Evolutionary conservation across 2,888 invertebrate species (phyloP), one percentile per base, ranked within the genome.

Genomic region (Oscheius sp.): DNA sequence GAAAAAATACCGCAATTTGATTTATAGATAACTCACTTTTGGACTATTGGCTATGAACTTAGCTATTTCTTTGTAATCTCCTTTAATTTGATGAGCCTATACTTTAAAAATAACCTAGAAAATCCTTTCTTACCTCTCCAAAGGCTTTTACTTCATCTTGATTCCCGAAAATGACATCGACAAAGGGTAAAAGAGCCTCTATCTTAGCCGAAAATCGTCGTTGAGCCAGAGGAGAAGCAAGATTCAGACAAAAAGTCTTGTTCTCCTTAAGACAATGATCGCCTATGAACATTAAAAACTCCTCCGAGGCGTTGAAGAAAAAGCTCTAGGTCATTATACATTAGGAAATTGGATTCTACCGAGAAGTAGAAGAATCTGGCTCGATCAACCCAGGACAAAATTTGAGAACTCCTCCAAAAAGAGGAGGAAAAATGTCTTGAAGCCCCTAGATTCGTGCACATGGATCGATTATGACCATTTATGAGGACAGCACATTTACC

Each of bases 401-500:
- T 36, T 6, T 4, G n/a, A 5, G 54, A 36, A 33, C 20, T 32
- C 20, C 20, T 9, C 1, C 32, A 33, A 3, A 33, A 33, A n/a
- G 9, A 20, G 2, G 33, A 5, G n/a, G 33, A 32, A 12, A 33
- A 54, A 28, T 17, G 32, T 26, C 30, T 41, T 2, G 59, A 59
- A 14, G 59, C 59, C 4, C 44, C 59, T 91, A 91, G 12, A 14
- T 24, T 17, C n/a, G 59, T 59, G 24, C 59, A 59, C 59, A 59
- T 44, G 12, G 59, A 91, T 80, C 91, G 91, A 70, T 92, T 92
- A 63, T 88, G 87, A 54, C 88, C 88, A 0, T 95, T 95, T 59
- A 97, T 91, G 14, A 97, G 90, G 44, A 96, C 97, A 1, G 93
- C 97, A 89, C 98, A 98, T 0, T 95, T 96, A 61, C 97, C 97